phyloP scores from a whole-genome alignment of 2,113 vertebrate species.

The Ciconia maguari region DNA sequence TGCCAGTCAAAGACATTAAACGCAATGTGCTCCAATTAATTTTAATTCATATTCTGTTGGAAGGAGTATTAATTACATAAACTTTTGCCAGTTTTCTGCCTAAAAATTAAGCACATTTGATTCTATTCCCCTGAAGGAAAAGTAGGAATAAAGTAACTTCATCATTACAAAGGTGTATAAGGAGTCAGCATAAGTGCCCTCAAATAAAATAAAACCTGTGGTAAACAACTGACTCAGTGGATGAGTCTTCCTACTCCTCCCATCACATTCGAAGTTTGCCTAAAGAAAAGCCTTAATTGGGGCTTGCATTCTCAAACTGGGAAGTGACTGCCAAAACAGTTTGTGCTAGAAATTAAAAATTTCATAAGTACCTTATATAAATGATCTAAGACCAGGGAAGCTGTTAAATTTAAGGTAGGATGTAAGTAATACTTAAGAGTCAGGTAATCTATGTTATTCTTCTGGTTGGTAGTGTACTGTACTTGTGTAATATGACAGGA shows the following conservation, averaged over 20 bases:
- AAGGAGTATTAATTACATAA: not conserved
- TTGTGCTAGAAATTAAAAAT: not conserved
- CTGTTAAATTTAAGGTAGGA: not conserved
- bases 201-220: not conserved
- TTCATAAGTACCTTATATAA: not conserved
- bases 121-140: slow-evolving; percentile 18
- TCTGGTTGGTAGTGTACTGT: not conserved
- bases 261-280: slow-evolving; percentile 11
- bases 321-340: not conserved
- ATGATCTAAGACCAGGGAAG: not conserved
- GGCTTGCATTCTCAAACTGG: not conserved
- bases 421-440: not conserved
- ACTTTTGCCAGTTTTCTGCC: slow-evolving; percentile 24
- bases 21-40: not conserved
- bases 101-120: not conserved
- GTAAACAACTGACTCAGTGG: slow-evolving; percentile 37
- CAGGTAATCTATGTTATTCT: not conserved
- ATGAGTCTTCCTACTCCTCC: slow-evolving; percentile 18
- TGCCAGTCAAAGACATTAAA: slow-evolving; percentile 31
- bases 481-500: not conserved
- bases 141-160: not conserved
- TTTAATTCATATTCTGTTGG: slow-evolving; percentile 1
- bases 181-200: not conserved
- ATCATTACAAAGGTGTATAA: not conserved
- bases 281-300: slow-evolving; percentile 21